Conservation (phyloP, 2,113 vertebrate genomes). For the Oceanites oceanicus region DNA sequence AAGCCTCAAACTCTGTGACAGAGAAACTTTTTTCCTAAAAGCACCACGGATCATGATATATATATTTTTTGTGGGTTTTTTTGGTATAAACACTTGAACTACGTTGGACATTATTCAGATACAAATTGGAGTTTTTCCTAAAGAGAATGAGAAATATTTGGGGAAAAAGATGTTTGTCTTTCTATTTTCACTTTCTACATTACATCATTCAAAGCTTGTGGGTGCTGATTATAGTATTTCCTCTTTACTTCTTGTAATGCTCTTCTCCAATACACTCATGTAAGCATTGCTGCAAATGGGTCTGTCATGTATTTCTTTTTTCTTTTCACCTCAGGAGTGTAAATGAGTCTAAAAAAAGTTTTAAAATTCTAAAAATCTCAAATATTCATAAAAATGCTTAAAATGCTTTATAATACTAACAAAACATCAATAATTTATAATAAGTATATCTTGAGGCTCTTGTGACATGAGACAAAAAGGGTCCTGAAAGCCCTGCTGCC, state of each 20-base stretch:
- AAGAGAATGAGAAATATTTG: background rate
- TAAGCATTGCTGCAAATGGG: background rate
- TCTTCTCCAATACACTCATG: background rate
- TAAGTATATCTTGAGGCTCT: background rate
- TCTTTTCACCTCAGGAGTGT: background rate
- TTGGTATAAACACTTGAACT: background rate
- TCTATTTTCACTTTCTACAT: background rate
- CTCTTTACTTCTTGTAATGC: constrained; percentile 33
- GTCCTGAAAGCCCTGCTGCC: background rate
- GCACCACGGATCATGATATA: background rate
- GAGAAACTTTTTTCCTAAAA: background rate
- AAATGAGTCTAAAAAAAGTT: background rate
- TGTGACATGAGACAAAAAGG: background rate
- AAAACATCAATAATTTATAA: background rate
- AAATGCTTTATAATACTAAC: background rate
- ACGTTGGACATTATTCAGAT: background rate
- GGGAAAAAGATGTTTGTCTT: background rate
- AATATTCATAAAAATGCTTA: background rate
- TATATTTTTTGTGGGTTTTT: background rate
- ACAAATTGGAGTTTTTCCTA: background rate
- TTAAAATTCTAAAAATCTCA: background rate
- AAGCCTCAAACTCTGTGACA: background rate
- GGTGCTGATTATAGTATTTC: constrained; percentile 14
- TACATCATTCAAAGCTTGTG: background rate
- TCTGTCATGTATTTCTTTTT: background rate